phyloP scores from a whole-genome alignment of 2,888 invertebrate genomes.

The Drosophila antonietae region DNA sequence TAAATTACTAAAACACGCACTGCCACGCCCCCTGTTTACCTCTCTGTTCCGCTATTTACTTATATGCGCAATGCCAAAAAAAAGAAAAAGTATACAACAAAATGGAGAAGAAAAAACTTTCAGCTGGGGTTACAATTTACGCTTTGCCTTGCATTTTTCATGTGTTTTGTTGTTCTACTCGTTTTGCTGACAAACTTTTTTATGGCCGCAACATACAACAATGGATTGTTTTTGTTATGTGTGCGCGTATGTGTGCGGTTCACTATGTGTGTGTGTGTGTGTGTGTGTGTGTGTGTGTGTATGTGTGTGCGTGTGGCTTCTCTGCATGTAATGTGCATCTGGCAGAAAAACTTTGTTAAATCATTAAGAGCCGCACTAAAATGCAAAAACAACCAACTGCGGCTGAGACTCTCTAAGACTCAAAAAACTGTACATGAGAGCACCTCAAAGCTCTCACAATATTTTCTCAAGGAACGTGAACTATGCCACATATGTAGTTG shows the following conservation, averaged over 20 bases:
- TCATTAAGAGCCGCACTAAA: conserved; percentile 59
- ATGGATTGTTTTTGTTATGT: conserved; percentile 36
- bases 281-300: conserved; percentile 15
- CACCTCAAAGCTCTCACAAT: conserved; percentile 28
- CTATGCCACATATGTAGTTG: background rate
- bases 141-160: conserved; percentile 65
- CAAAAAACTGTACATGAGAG: conserved; percentile 18
- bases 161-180: conserved; percentile 43
- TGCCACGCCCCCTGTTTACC: conserved; percentile 26
- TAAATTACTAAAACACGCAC: conserved; percentile 63
- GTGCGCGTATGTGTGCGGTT: background rate
- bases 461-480: conserved; percentile 10
- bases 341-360: conserved; percentile 61
- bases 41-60: conserved; percentile 36
- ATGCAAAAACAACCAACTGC: conserved; percentile 37
- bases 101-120: conserved; percentile 32
- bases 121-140: conserved; percentile 67
- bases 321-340: conserved; percentile 63
- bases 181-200: conserved; percentile 64
- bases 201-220: conserved; percentile 66
- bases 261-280: conserved; percentile 11
- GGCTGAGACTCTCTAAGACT: conserved; percentile 23
- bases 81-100: conserved; percentile 1
- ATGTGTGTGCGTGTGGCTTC: too few relatives aligned
- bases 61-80: conserved; percentile 42